These are phyloP conservation scores for Rhyacichthys aspro DNA, from an alignment of 2,797 vertebrate genomes.

Conservation along the genomic window DNA sequence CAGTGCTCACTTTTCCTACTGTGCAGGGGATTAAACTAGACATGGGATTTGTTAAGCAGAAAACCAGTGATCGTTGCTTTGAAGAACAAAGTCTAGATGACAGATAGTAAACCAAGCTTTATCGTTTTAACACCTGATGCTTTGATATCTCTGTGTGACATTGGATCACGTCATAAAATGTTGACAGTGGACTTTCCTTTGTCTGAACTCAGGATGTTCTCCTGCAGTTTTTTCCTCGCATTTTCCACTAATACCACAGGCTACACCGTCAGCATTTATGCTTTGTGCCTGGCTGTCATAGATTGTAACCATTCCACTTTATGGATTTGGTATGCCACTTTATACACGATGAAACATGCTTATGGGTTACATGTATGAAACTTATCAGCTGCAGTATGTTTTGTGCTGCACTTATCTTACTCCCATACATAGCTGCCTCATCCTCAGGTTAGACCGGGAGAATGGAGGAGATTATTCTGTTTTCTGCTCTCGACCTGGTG, in stretches of 20 bases:
- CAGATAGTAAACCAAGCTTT: neutral
- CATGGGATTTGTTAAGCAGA: conserved; percentile 26
- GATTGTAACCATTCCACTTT: conserved; percentile 17
- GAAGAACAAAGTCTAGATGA: conserved; percentile 9
- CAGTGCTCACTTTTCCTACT: conserved; percentile 38
- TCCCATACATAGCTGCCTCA: too few species aligned
- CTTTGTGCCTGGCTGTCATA: conserved; percentile 15
- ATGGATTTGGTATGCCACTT: conserved; percentile 36
- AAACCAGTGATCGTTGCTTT: conserved; percentile 5
- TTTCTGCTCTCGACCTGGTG: too few species aligned
- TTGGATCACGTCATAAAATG: conserved; percentile 11
- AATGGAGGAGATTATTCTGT: too few species aligned
- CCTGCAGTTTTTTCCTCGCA: conserved; percentile 37
- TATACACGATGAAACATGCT: neutral
- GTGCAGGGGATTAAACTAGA: conserved; percentile 49
- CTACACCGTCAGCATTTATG: conserved; percentile 57
- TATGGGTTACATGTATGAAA: neutral
- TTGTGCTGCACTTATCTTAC: too few species aligned
- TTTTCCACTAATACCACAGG: conserved; percentile 57
- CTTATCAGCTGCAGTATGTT: too few species aligned
- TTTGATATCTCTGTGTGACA: neutral
- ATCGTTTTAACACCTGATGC: neutral
- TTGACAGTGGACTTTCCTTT: conserved; percentile 55
- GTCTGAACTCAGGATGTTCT: conserved; percentile 50
- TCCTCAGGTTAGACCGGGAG: too few species aligned